Percentiles rank a stretch among this genome's conserved stretches.
Conservation (phyloP, 2,888 invertebrate species). For the Orchesella flavescens region DNA sequence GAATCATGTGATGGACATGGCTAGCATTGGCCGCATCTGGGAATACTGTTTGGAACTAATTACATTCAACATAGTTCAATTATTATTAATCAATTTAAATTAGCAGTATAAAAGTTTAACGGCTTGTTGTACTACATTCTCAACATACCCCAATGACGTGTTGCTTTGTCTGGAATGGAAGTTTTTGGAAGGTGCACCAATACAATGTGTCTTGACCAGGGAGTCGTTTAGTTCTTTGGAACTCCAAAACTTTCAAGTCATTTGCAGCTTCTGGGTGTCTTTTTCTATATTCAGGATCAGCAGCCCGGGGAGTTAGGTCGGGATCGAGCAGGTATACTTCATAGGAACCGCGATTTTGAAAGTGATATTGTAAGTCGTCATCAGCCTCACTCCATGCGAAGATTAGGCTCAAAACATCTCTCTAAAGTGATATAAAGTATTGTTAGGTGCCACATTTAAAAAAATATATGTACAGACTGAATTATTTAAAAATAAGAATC, state of each 20-base stretch:
- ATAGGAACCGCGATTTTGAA: slow-evolving; percentile 14
- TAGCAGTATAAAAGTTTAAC: too few relatives aligned
- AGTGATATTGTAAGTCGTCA: slow-evolving; percentile 19
- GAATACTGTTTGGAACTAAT: slow-evolving; percentile 5
- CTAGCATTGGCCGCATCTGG: background rate
- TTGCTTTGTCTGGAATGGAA: background rate
- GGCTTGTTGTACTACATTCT: too few relatives aligned
- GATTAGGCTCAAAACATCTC: slow-evolving; percentile 3
- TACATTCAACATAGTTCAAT: background rate
- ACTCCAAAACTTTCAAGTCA: too few relatives aligned
- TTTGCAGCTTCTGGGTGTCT: background rate
- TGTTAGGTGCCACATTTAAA: too few relatives aligned
- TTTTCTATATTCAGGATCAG: background rate
- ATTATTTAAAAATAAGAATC: too few relatives aligned
- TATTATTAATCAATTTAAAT: too few relatives aligned
- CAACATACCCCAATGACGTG: slow-evolving; percentile 16
- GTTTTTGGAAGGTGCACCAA: slow-evolving; percentile 13
- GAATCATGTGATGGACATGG: slow-evolving; percentile 39
- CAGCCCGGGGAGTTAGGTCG: background rate
- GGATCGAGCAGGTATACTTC: slow-evolving; percentile 29
- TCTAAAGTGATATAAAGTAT: slow-evolving; percentile 16
- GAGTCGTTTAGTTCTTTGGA: background rate
- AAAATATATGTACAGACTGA: too few relatives aligned
- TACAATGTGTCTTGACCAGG: background rate
- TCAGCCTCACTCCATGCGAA: slow-evolving; percentile 34